phyloP scores from a whole-genome alignment of 1,140 invertebrate genomes.

The Magallana gigas region DNA sequence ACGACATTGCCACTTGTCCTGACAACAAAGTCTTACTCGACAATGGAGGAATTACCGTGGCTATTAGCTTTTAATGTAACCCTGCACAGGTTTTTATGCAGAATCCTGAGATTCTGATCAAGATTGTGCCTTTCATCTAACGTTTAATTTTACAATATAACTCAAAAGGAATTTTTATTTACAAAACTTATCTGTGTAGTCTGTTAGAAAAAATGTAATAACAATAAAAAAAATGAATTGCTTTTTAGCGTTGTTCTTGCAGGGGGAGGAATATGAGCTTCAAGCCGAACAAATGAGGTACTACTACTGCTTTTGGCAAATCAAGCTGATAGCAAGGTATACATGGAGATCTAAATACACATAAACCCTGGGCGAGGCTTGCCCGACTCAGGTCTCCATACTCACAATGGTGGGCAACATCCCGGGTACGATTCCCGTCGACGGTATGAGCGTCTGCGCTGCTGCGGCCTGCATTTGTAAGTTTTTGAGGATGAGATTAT shows the following conservation, averaged over 20 bases:
- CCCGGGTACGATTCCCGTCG: slow-evolving; percentile 36
- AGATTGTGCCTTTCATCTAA: too few species aligned
- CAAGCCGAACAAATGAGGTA: background rate
- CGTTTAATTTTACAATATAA: too few species aligned
- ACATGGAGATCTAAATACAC: slow-evolving; percentile 15
- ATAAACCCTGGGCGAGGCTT: background rate
- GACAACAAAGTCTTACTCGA: background rate
- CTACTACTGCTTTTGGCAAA: slow-evolving; percentile 1
- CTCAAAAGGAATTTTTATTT: too few species aligned
- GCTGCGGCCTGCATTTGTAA: slow-evolving; percentile 75
- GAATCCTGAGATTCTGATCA: too few species aligned
- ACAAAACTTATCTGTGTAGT: too few species aligned
- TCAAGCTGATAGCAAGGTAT: background rate
- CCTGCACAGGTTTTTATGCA: too few species aligned
- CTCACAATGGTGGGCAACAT: slow-evolving; percentile 54
- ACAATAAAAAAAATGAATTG: too few species aligned
- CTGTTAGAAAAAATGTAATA: too few species aligned
- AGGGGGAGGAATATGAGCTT: too few species aligned
- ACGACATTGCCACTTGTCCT: background rate
- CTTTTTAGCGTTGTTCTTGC: too few species aligned
- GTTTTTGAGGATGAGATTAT: slow-evolving; percentile 93
- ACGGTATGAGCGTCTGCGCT: slow-evolving; percentile 56
- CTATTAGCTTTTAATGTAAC: background rate
- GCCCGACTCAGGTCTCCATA: background rate
- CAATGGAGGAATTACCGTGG: background rate